phyloP scores from a whole-genome alignment of 64 coral and sea anemone genomes.

The Hydrozoanthus tunicans region DNA sequence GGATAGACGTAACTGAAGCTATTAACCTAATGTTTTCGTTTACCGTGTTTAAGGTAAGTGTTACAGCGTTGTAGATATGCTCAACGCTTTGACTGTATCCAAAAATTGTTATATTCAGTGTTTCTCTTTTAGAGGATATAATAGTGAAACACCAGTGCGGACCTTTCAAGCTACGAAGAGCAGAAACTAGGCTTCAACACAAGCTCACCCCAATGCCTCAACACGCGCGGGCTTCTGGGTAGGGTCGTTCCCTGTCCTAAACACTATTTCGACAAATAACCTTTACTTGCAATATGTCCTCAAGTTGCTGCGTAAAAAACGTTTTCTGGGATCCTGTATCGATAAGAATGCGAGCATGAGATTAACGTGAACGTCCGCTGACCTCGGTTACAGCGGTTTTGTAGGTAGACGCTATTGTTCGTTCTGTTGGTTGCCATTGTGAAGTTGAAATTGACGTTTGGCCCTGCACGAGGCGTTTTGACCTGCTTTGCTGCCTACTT shows the following conservation, averaged over 20 bases:
- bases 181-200: too few relatives aligned
- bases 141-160: too few relatives aligned
- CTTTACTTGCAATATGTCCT: not conserved
- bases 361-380: constrained; percentile 35
- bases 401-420: too few relatives aligned
- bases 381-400: not conserved
- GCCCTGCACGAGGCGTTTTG: too few relatives aligned
- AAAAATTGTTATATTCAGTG: not conserved
- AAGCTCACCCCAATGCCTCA: too few relatives aligned
- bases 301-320: not conserved
- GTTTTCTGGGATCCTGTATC: constrained; percentile 34
- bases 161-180: too few relatives aligned
- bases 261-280: not conserved
- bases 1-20: constrained; percentile 32
- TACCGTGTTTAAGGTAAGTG: constrained; percentile 48
- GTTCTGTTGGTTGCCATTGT: too few relatives aligned
- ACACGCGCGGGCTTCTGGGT: too few relatives aligned
- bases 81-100: not conserved
- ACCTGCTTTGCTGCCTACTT: not conserved
- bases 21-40: constrained; percentile 37
- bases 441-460: too few relatives aligned
- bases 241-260: too few relatives aligned
- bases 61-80: not conserved
- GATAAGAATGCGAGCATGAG: constrained; percentile 56
- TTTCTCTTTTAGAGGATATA: not conserved